Evolutionary conservation across 2,888 invertebrate species (phyloP).

Genomic region (Stenotaenia linearis): DNA sequence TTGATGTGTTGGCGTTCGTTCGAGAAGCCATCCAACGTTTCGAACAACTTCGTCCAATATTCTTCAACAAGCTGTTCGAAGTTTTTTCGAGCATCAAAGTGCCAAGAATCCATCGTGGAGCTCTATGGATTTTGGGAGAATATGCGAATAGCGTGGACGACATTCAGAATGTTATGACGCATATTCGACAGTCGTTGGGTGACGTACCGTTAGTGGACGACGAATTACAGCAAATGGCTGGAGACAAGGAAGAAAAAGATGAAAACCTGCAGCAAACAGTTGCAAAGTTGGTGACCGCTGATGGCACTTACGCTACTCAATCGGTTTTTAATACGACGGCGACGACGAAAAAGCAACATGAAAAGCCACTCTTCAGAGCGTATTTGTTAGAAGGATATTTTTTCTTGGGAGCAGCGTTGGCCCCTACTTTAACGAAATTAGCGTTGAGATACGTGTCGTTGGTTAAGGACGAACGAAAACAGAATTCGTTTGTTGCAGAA

Average conservation of each 20-base stretch:
- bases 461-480: constrained; percentile 44
- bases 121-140: constrained; percentile 96
- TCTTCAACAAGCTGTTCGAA: constrained; percentile 73
- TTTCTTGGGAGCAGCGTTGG: constrained; percentile 87
- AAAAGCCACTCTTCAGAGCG: constrained; percentile 66
- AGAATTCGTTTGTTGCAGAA: constrained; percentile 56
- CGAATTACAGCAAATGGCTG: constrained; percentile 63
- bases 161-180: constrained; percentile 71
- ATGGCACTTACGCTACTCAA: constrained; percentile 98
- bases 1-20: constrained; percentile 90
- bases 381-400: constrained; percentile 92
- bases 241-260: constrained; percentile 57
- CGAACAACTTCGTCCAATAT: constrained; percentile 68
- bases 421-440: constrained; percentile 85
- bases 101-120: constrained; percentile 80
- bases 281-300: constrained; percentile 85
- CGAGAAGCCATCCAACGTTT: constrained; percentile 94
- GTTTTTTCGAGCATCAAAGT: constrained; percentile 79
- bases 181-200: constrained; percentile 67
- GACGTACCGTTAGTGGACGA: constrained; percentile 57
- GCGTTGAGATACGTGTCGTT: constrained; percentile 63
- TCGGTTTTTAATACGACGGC: constrained; percentile 78
- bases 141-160: constrained; percentile 75
- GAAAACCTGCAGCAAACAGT: constrained; percentile 44
- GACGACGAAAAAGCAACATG: constrained; percentile 34